These are phyloP conservation scores for Cacatua alba DNA, from an alignment of 2,113 vertebrate species.

Conservation along the genomic window DNA sequence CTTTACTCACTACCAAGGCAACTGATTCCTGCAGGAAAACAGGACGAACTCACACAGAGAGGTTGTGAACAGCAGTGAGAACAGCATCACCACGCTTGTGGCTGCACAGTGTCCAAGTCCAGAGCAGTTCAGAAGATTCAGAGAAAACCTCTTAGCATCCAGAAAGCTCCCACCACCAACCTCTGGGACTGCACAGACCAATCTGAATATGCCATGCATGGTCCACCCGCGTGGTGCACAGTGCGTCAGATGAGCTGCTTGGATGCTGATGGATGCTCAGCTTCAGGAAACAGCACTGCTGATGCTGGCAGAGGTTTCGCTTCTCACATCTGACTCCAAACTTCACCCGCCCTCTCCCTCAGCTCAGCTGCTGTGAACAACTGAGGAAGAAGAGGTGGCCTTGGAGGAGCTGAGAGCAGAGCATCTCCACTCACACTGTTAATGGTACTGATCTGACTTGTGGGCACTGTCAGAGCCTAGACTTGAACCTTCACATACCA, in stretches of 20 bases:
- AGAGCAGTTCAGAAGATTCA: neutral
- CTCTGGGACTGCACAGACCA: accelerated
- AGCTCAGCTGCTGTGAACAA: neutral
- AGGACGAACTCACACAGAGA: neutral
- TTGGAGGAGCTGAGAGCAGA: neutral
- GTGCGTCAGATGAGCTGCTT: neutral
- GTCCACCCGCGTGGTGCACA: accelerated
- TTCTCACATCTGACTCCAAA: neutral
- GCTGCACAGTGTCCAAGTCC: neutral
- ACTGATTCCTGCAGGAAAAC: constrained; percentile 18
- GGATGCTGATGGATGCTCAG: neutral
- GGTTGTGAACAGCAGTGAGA: neutral
- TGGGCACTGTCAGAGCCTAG: neutral
- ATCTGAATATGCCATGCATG: accelerated
- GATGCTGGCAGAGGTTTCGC: neutral
- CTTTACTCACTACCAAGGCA: constrained; percentile 45
- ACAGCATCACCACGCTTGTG: neutral
- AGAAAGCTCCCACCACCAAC: neutral
- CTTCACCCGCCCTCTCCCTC: neutral
- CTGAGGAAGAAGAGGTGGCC: neutral
- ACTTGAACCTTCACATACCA: neutral
- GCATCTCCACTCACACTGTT: accelerated
- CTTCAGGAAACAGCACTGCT: neutral
- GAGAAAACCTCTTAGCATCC: neutral
- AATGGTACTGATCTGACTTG: accelerated